These are phyloP conservation scores for Ostrea edulis DNA, from an alignment of 1,140 invertebrate genomes.

Conservation along the genomic window DNA sequence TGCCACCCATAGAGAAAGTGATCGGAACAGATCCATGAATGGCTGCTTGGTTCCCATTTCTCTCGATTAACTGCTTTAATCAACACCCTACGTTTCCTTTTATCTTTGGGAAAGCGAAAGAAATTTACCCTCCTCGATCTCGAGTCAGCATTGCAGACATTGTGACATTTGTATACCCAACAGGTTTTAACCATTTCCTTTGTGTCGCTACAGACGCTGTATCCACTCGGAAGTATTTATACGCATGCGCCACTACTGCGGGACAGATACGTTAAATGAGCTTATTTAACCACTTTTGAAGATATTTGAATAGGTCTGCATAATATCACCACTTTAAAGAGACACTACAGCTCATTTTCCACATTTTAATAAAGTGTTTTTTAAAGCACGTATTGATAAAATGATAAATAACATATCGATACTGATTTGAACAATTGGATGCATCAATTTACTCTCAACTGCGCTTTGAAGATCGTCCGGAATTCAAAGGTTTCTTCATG, in stretches of 20 bases:
- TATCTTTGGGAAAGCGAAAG: slow-evolving; percentile 47
- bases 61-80: slow-evolving; percentile 41
- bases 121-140: background rate
- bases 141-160: background rate
- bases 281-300: too few relatives aligned
- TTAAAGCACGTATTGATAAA: too few relatives aligned
- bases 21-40: slow-evolving; percentile 42
- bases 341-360: too few relatives aligned
- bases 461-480: too few relatives aligned
- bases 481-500: too few relatives aligned
- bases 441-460: too few relatives aligned
- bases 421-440: too few relatives aligned
- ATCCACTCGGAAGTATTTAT: slow-evolving; percentile 28
- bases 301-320: too few relatives aligned
- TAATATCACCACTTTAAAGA: too few relatives aligned
- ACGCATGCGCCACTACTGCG: slow-evolving; percentile 2
- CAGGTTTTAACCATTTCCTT: background rate
- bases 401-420: too few relatives aligned
- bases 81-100: slow-evolving; percentile 43
- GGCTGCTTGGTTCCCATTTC: slow-evolving; percentile 40
- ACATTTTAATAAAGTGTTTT: too few relatives aligned
- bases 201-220: background rate
- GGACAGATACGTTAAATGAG: background rate
- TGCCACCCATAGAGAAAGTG: slow-evolving; percentile 40
- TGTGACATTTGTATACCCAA: background rate